Percentiles rank a stretch among this genome's conserved stretches.
phyloP scores from a whole-genome alignment of 2,888 invertebrate genomes.

The Dolomedes plantarius region DNA sequence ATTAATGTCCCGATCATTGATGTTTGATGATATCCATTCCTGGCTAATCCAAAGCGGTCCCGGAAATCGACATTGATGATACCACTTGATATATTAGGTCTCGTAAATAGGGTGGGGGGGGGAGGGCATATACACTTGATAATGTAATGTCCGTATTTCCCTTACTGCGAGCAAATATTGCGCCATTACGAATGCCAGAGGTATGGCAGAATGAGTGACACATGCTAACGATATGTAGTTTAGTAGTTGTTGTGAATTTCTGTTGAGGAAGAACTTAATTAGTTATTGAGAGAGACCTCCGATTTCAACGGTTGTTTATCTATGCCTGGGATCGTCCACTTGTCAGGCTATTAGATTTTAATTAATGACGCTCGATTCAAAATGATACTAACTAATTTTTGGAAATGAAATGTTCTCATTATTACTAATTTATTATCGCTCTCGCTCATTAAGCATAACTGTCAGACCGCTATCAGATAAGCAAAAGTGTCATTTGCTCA shows the following conservation, averaged over 20 bases:
- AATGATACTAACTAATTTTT: too few species aligned
- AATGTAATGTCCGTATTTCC: neutral
- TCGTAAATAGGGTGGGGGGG: neutral
- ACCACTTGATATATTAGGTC: neutral
- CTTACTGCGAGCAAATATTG: neutral
- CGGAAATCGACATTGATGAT: conserved; percentile 23
- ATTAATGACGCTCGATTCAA: too few species aligned
- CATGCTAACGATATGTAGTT: neutral
- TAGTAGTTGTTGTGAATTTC: neutral
- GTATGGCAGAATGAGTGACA: neutral
- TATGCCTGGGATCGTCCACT: too few species aligned
- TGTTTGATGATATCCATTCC: conserved; percentile 12
- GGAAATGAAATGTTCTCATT: too few species aligned
- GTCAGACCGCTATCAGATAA: too few species aligned
- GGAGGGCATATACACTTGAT: neutral
- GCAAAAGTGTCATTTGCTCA: too few species aligned
- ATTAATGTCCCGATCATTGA: conserved; percentile 19
- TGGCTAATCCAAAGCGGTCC: conserved; percentile 15
- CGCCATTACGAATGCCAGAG: neutral
- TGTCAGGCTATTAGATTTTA: too few species aligned
- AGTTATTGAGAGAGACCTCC: too few species aligned
- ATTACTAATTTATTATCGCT: too few species aligned
- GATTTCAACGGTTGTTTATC: too few species aligned
- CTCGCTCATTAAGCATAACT: too few species aligned
- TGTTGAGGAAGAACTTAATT: neutral